Evolutionary conservation across 1,140 invertebrate genomes (phyloP).

Genomic region (Formica selysi): DNA sequence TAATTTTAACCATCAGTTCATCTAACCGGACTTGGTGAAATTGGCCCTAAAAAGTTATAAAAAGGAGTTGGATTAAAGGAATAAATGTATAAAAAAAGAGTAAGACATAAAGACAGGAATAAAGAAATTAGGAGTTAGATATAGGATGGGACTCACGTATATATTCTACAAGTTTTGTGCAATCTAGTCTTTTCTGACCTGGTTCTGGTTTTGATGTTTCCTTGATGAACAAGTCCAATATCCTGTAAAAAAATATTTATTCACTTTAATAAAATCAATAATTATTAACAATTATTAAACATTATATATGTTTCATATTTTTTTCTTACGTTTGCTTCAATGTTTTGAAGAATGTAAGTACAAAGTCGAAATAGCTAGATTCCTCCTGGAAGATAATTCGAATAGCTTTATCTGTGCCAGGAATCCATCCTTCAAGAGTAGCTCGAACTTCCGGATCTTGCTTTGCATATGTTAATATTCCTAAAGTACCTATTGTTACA

Average conservation of each 20-base stretch:
- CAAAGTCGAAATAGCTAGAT: conserved; percentile 85
- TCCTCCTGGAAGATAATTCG: conserved; percentile 90
- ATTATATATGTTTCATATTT: conserved; percentile 31
- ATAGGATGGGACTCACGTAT: conserved; percentile 77
- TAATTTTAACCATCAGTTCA: too few relatives aligned
- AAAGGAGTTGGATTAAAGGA: conserved; percentile 36
- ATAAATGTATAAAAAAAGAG: neutral
- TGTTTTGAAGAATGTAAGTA: conserved; percentile 78
- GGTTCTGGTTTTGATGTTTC: conserved; percentile 67
- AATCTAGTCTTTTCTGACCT: conserved; percentile 78
- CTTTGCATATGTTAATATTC: conserved; percentile 88
- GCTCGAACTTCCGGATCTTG: conserved; percentile 90
- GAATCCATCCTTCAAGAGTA: conserved; percentile 89
- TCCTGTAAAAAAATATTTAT: conserved; percentile 67
- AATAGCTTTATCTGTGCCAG: conserved; percentile 89
- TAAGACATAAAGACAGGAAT: neutral
- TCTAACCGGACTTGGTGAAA: too few relatives aligned
- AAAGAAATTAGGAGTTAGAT: conserved; percentile 2
- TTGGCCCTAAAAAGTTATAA: neutral
- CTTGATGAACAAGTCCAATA: conserved; percentile 72
- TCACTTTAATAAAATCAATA: conserved; percentile 40
- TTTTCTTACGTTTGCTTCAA: conserved; percentile 80
- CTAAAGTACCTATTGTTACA: conserved; percentile 86
- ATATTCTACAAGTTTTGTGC: conserved; percentile 77
- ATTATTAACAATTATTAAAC: neutral